A percentile compares a stretch with the other conserved stretches of the same genome.
These are phyloP conservation scores for Danio choprae DNA, from an alignment of 2,797 vertebrate species.

Conservation along the genomic window DNA sequence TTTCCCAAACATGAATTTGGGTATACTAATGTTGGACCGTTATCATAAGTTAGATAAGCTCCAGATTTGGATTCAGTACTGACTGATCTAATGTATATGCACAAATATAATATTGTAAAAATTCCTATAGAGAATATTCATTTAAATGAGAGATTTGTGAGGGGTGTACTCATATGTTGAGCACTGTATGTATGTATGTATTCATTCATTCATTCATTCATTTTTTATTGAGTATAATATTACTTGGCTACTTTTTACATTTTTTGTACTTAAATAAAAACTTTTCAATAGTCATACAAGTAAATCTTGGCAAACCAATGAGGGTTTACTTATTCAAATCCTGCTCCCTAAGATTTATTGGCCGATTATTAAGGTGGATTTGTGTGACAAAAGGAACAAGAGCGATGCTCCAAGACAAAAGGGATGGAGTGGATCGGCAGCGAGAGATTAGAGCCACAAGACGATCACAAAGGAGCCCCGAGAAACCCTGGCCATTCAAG, in stretches of 20 bases:
- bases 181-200: too few species aligned
- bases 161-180: too few species aligned
- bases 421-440: slow-evolving; percentile 65
- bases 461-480: slow-evolving; percentile 50
- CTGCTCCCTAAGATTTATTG: slow-evolving; percentile 57
- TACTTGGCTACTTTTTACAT: neutral
- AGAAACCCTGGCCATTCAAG: slow-evolving; percentile 63
- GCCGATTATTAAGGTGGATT: slow-evolving; percentile 69
- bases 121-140: too few species aligned
- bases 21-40: too few species aligned
- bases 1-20: too few species aligned
- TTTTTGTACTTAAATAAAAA: neutral
- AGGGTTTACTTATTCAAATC: slow-evolving; percentile 55
- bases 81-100: too few species aligned
- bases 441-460: slow-evolving; percentile 69
- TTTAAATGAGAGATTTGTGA: too few species aligned
- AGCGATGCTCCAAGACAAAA: slow-evolving; percentile 57
- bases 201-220: neutral
- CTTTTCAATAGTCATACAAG: neutral
- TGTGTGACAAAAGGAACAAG: slow-evolving; percentile 70
- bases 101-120: too few species aligned
- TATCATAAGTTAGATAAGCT: too few species aligned
- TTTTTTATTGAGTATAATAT: neutral
- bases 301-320: neutral
- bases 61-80: too few species aligned